These are phyloP conservation scores for Pseudochirops corinnae DNA, from an alignment of 2,797 vertebrate genomes.

Conservation along the genomic window DNA sequence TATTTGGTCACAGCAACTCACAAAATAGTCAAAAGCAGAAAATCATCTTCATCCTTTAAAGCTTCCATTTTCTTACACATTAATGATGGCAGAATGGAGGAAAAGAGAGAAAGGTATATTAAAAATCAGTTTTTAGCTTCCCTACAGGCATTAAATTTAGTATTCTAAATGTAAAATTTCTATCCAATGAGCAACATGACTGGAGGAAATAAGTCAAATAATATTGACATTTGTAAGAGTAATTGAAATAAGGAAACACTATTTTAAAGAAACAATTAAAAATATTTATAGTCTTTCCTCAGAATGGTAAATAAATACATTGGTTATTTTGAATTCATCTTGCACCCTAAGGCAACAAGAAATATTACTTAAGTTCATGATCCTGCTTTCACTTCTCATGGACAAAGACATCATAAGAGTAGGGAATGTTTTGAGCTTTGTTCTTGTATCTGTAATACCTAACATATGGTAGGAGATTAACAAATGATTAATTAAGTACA, in stretches of 20 bases:
- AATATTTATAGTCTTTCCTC: neutral
- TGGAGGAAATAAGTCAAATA: neutral
- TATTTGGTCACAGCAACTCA: neutral
- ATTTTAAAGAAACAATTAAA: neutral
- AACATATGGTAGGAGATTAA: neutral
- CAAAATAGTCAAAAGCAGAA: neutral
- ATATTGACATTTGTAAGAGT: neutral
- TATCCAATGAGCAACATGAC: neutral
- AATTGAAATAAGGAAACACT: neutral
- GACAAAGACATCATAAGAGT: neutral
- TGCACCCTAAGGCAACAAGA: neutral
- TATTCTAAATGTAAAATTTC: neutral
- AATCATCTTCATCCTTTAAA: neutral
- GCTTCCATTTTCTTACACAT: neutral
- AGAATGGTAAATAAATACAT: neutral
- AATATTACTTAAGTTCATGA: neutral
- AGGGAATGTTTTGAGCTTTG: neutral
- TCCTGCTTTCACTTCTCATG: neutral
- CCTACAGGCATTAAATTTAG: neutral
- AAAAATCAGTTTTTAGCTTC: neutral
- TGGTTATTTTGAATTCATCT: neutral
- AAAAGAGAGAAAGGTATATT: neutral
- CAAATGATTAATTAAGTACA: neutral
- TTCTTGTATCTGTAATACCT: neutral
- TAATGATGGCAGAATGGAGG: neutral